Evolutionary conservation across 2,888 invertebrate genomes (phyloP).

Genomic region (Creontiades dilutus): DNA sequence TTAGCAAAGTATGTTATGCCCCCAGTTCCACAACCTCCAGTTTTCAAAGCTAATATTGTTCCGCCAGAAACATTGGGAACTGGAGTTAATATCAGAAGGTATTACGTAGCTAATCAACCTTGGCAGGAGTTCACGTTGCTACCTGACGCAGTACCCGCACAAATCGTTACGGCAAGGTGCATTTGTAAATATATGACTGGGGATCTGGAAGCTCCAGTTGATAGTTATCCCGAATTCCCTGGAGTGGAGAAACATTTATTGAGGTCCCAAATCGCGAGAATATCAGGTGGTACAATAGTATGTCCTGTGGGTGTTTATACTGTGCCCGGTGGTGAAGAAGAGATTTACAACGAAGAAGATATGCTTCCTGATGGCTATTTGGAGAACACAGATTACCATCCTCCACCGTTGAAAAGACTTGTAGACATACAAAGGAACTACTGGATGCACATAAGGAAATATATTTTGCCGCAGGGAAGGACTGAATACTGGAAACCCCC

Average conservation of each 20-base stretch:
- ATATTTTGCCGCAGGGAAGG: slow-evolving; percentile 89
- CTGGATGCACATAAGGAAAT: slow-evolving; percentile 91
- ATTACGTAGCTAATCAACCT: slow-evolving; percentile 89
- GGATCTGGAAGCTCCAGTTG: slow-evolving; percentile 82
- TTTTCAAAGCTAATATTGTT: slow-evolving; percentile 62
- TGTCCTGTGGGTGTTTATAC: slow-evolving; percentile 89
- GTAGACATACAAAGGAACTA: slow-evolving; percentile 84
- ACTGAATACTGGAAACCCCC: slow-evolving; percentile 86
- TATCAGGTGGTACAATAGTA: slow-evolving; percentile 87
- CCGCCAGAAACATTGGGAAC: slow-evolving; percentile 70
- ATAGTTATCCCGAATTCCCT: slow-evolving; percentile 88
- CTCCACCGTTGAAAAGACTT: slow-evolving; percentile 84
- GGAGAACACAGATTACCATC: slow-evolving; percentile 84
- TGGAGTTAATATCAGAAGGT: slow-evolving; percentile 78
- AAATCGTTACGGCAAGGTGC: slow-evolving; percentile 85
- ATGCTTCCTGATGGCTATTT: slow-evolving; percentile 64
- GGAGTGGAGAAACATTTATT: slow-evolving; percentile 92
- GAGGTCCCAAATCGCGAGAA: slow-evolving; percentile 90
- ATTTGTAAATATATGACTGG: slow-evolving; percentile 90
- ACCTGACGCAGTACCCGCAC: slow-evolving; percentile 88
- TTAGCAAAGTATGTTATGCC: slow-evolving; percentile 69
- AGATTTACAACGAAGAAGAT: slow-evolving; percentile 81
- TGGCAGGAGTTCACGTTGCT: slow-evolving; percentile 89
- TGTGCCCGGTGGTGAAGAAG: slow-evolving; percentile 78
- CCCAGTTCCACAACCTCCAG: slow-evolving; percentile 59